These are phyloP conservation scores for Ctenochaetus hawaiiensis DNA, from an alignment of 2,797 vertebrate genomes.

Conservation along the genomic window DNA sequence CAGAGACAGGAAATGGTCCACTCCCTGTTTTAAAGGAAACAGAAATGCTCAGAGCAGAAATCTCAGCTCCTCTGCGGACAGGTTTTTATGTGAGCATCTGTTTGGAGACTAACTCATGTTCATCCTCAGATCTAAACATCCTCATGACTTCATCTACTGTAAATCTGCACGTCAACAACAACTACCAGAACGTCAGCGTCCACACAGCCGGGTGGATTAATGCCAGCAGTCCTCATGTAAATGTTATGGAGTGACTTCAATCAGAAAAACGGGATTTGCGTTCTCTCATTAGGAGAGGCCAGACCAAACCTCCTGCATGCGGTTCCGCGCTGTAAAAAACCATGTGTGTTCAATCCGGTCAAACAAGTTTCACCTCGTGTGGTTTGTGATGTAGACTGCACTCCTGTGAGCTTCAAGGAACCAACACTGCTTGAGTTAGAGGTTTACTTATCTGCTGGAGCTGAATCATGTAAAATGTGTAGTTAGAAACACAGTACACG, in stretches of 20 bases:
- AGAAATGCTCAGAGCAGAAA: constrained; percentile 5
- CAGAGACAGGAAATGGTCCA: constrained; percentile 19
- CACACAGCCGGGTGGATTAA: constrained; percentile 1
- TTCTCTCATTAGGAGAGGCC: constrained; percentile 51
- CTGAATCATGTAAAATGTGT: too few relatives aligned
- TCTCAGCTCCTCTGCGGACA: not conserved
- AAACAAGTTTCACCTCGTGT: not conserved
- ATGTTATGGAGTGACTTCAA: constrained; percentile 29
- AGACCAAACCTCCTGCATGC: constrained; percentile 29
- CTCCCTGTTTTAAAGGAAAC: constrained; percentile 16
- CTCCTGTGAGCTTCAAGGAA: not conserved
- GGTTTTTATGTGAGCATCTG: not conserved
- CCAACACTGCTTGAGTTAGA: not conserved
- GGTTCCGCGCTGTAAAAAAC: constrained; percentile 7
- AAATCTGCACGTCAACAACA: constrained; percentile 22
- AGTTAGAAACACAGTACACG: not conserved
- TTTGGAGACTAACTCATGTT: not conserved
- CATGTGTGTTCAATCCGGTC: constrained; percentile 29
- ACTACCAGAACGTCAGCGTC: constrained; percentile 6
- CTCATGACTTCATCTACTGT: constrained; percentile 31
- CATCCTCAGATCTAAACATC: constrained; percentile 5
- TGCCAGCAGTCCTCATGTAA: constrained; percentile 49
- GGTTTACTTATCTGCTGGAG: not conserved
- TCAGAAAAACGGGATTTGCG: constrained; percentile 27
- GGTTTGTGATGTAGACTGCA: constrained; percentile 24